Evolutionary conservation across 2,888 invertebrate genomes (phyloP).

Genomic region (Drosophila atroscutellata): DNA sequence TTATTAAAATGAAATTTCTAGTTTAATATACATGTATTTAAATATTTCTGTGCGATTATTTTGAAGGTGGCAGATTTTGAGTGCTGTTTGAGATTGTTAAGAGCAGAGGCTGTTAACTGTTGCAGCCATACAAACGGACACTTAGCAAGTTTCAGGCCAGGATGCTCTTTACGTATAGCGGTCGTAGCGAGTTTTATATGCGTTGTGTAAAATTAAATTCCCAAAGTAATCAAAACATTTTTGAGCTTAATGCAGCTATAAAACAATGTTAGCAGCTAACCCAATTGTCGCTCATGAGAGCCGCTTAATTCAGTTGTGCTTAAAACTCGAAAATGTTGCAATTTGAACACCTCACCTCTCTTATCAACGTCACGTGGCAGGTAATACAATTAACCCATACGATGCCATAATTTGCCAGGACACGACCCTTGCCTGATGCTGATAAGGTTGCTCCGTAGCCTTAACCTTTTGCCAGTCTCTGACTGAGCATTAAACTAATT

Average conservation of each 20-base stretch:
- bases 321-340: slow-evolving; percentile 31
- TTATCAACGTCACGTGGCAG: slow-evolving; percentile 58
- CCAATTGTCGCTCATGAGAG: slow-evolving; percentile 35
- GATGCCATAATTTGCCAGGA: slow-evolving; percentile 63
- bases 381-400: slow-evolving; percentile 73
- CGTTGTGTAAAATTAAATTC: slow-evolving; percentile 7
- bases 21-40: not conserved
- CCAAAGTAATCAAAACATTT: slow-evolving; percentile 17
- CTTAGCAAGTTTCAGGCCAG: not conserved
- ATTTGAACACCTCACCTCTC: slow-evolving; percentile 19
- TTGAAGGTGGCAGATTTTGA: not conserved
- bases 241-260: slow-evolving; percentile 18
- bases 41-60: not conserved
- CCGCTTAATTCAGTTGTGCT: slow-evolving; percentile 32
- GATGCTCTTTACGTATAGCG: not conserved
- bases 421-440: slow-evolving; percentile 43
- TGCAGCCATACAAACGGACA: not conserved
- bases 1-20: not conserved
- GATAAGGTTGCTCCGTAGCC: slow-evolving; percentile 43
- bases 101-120: not conserved
- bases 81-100: too few relatives aligned
- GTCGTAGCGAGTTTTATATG: not conserved
- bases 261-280: slow-evolving; percentile 25
- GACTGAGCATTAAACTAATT: slow-evolving; percentile 70
- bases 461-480: slow-evolving; percentile 37